A percentile compares a stretch with the other conserved stretches of the same genome.
Evolutionary conservation across 2,888 invertebrate species (phyloP).

Genomic region (Agriopis aurantiaria): DNA sequence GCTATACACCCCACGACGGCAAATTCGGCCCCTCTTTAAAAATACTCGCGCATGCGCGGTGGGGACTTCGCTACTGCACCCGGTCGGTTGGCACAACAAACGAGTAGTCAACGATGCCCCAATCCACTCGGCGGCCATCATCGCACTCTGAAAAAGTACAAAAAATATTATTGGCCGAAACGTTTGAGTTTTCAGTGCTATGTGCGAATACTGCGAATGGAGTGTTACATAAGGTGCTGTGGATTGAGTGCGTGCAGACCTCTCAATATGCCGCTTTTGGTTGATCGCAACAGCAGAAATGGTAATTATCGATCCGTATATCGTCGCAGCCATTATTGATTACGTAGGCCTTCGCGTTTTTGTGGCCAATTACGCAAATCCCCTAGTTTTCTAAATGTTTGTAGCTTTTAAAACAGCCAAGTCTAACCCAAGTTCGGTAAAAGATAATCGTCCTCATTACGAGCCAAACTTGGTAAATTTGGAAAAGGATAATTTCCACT

Average conservation of each 20-base stretch:
- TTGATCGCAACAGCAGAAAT: slow-evolving; percentile 72
- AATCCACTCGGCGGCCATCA: slow-evolving; percentile 63
- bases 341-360: slow-evolving; percentile 35
- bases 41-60: slow-evolving; percentile 80
- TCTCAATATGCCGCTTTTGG: slow-evolving; percentile 75
- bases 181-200: slow-evolving; percentile 57
- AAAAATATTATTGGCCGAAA: slow-evolving; percentile 45
- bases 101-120: slow-evolving; percentile 73
- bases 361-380: background rate
- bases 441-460: too few species aligned
- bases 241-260: slow-evolving; percentile 50
- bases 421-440: background rate
- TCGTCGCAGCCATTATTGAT: slow-evolving; percentile 70
- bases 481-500: too few species aligned
- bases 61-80: slow-evolving; percentile 69
- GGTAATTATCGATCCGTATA: slow-evolving; percentile 81
- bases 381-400: background rate
- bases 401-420: background rate
- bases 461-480: too few species aligned
- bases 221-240: slow-evolving; percentile 66
- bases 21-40: slow-evolving; percentile 76
- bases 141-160: slow-evolving; percentile 52
- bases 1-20: slow-evolving; percentile 71
- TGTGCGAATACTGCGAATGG: slow-evolving; percentile 67
- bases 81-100: slow-evolving; percentile 65